Percentiles rank a stretch among this genome's conserved stretches.
phyloP scores from a whole-genome alignment of 2,797 vertebrate species.

The Diceros bicornis region DNA sequence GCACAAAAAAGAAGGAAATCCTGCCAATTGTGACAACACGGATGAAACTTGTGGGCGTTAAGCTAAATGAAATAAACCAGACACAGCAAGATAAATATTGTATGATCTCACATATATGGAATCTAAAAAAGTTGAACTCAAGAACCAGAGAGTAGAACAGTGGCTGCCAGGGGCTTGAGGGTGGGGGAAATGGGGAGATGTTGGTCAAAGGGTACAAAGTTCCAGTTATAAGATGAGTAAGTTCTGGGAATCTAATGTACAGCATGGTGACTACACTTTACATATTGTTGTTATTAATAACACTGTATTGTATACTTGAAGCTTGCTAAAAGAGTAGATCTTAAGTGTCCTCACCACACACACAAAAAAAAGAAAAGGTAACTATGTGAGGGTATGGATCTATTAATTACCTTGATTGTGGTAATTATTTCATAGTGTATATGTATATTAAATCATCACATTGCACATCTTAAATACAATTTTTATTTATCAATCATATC shows the following conservation, averaged over 20 bases:
- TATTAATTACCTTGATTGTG: conserved; percentile 1
- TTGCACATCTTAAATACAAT: neutral
- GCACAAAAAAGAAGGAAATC: neutral
- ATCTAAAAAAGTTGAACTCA: neutral
- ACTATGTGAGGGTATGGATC: neutral
- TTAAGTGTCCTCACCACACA: neutral
- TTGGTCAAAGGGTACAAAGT: conserved; percentile 30
- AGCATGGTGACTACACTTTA: neutral
- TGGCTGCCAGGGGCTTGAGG: neutral
- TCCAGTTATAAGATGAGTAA: neutral
- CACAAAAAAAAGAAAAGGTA: neutral
- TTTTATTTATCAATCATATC: conserved; percentile 4
- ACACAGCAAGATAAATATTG: neutral
- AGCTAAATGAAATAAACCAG: neutral
- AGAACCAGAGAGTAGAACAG: neutral
- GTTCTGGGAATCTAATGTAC: neutral
- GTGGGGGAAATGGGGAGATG: neutral
- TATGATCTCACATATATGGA: neutral
- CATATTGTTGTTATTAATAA: neutral
- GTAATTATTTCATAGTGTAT: neutral
- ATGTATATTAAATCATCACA: neutral
- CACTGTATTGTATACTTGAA: neutral
- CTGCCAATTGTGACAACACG: neutral
- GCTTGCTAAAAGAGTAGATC: neutral
- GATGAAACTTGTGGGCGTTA: neutral